Evolutionary conservation across 2,888 invertebrate species (phyloP).

Genomic region (Leptinotarsa haldemani): DNA sequence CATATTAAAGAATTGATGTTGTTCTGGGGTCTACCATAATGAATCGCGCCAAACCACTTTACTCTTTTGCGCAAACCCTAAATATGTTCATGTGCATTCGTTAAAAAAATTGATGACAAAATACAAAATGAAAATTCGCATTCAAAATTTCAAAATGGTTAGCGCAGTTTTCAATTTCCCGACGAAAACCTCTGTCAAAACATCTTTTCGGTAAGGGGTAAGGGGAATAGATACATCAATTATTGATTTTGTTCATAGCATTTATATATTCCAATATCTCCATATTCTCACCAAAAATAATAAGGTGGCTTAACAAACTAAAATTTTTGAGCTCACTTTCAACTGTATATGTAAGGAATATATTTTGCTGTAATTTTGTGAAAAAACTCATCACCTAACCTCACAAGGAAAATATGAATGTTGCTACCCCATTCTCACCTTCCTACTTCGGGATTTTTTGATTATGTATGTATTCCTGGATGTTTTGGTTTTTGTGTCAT

Average conservation of each 20-base stretch:
- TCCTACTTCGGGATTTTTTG: constrained; percentile 16
- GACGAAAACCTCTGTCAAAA: constrained; percentile 43
- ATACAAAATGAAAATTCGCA: constrained; percentile 40
- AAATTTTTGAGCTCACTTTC: constrained; percentile 30
- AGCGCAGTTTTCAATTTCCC: constrained; percentile 27
- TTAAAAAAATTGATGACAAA: constrained; percentile 52
- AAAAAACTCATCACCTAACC: constrained; percentile 38
- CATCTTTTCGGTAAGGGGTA: constrained; percentile 55
- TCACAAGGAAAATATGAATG: constrained; percentile 34
- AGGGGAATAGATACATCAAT: constrained; percentile 61
- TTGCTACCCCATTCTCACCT: constrained; percentile 24
- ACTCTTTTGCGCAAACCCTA: constrained; percentile 60
- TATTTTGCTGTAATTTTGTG: constrained; percentile 32
- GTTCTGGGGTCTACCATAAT: constrained; percentile 46
- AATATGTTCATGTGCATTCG: constrained; percentile 62
- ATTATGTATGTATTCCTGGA: constrained; percentile 28
- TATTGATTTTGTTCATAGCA: constrained; percentile 63
- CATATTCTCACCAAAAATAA: constrained; percentile 37
- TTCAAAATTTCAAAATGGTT: constrained; percentile 19
- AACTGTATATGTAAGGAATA: constrained; percentile 38
- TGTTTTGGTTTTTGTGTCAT: constrained; percentile 17
- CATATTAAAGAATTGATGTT: constrained; percentile 50
- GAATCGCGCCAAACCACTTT: constrained; percentile 61
- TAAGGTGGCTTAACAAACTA: constrained; percentile 25
- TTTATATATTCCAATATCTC: constrained; percentile 51